Percentiles rank a stretch among this genome's conserved stretches.
phyloP scores from a whole-genome alignment of 2,888 invertebrate species.

The Lithophane socia region DNA sequence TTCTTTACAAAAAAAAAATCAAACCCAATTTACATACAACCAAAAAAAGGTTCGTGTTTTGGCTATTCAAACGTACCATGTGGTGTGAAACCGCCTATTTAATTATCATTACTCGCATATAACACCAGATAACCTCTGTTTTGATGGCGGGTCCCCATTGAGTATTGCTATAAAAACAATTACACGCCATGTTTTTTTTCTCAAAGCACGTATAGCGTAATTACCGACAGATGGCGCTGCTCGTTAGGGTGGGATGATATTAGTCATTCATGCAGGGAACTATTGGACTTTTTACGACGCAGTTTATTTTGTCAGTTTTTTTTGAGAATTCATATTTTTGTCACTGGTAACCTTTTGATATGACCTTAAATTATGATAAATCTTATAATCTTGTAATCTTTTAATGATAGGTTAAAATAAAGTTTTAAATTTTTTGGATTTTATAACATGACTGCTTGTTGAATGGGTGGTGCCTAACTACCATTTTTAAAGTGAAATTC shows the following conservation, averaged over 20 bases:
- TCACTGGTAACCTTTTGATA: background rate
- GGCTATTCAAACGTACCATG: slow-evolving; percentile 35
- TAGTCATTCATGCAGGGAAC: slow-evolving; percentile 69
- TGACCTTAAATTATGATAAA: no score
- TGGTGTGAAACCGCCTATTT: slow-evolving; percentile 65
- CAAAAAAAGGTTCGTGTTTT: slow-evolving; percentile 24
- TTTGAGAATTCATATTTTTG: background rate
- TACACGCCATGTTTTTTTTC: slow-evolving; percentile 78
- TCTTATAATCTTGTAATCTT: no score
- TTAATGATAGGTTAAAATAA: no score
- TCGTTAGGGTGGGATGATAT: slow-evolving; percentile 77
- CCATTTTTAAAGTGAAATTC: no score
- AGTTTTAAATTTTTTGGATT: no score
- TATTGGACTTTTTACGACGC: slow-evolving; percentile 55
- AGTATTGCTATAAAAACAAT: slow-evolving; percentile 82
- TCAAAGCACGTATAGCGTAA: slow-evolving; percentile 81
- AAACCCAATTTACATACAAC: slow-evolving; percentile 19
- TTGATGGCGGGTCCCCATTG: slow-evolving; percentile 50
- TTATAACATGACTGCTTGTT: no score
- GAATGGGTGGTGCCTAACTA: no score
- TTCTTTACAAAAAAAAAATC: background rate
- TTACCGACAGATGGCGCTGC: slow-evolving; percentile 85
- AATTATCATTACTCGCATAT: slow-evolving; percentile 57
- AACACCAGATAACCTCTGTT: slow-evolving; percentile 48
- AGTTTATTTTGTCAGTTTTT: slow-evolving; percentile 3